Base-by-base conservation (phyloP, 2,888 invertebrate genomes). In the Drosophila picticornis region DNA sequence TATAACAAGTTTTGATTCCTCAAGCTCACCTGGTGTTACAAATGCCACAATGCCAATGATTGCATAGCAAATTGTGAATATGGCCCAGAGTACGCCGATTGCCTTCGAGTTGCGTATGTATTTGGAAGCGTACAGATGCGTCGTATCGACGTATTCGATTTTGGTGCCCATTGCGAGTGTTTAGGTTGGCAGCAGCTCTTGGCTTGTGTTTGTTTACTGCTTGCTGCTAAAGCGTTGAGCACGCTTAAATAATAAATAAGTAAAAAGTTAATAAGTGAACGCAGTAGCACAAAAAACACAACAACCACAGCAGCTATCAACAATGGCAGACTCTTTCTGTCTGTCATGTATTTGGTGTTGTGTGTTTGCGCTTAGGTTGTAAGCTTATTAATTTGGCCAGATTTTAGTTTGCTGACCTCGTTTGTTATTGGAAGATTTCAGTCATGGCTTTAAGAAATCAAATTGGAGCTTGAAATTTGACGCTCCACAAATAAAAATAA, bases 21-120 rank as follows among this genome's bases (percentile, higher is more conserved):
- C 5, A 3, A 9, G 67, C 85, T 90, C 82, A 93, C 93, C 93
- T 83, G 98, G 98, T 75, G 99, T 99, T 69, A 99, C 96, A 93
- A 99, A 98, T 6, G 98, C 97, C 38, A 99, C 98, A 84, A 98
- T 96, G 90, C 97, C 96, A 91, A 99, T 98, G 91, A 99, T 98
- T 79, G 98, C 98, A 93, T 98, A 99, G 94, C 99, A 99, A 92
- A 99, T 97, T 82, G 98, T 98, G 94, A 99, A 99, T 92, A 99
- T 97, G 76, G 97, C 99, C 99, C 99, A 99, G 83, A 99, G 95
- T 73, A 99, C 98, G 60, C 98, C 98, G 79, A 99, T 98, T 58
- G 99, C 99, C 94, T 97, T 97, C 83, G 97, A 97, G 94, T 98
- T 97, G 86, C 97, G 95, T 83, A 97, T 97, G 93, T 98, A 98